These are phyloP conservation scores for Andrena haemorrhoa DNA, from an alignment of 2,888 invertebrate species.

Conservation along the genomic window DNA sequence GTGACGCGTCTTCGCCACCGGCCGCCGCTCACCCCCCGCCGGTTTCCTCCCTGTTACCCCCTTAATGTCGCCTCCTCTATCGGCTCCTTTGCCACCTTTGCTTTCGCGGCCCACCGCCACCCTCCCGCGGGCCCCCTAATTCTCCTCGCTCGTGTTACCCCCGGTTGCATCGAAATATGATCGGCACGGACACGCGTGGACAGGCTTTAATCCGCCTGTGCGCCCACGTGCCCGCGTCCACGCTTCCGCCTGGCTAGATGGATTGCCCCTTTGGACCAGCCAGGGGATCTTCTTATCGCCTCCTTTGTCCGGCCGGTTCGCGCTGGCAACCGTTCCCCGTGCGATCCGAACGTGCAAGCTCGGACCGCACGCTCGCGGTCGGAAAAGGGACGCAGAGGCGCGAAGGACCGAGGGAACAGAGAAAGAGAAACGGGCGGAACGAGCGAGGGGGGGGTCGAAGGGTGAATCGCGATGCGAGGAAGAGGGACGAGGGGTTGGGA, in stretches of 20 bases:
- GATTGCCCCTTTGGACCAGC: too few species aligned
- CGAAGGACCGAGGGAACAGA: conserved; percentile 12
- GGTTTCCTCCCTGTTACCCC: conserved; percentile 31
- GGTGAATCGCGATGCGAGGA: conserved; percentile 27
- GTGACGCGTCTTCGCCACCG: conserved; percentile 16
- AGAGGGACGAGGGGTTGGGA: conserved; percentile 13
- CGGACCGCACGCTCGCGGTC: conserved; percentile 4
- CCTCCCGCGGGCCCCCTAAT: conserved; percentile 29
- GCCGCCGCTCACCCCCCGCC: neutral
- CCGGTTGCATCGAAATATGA: conserved; percentile 79
- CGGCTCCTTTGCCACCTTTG: conserved; percentile 42
- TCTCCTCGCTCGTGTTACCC: conserved; percentile 37
- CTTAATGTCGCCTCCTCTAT: conserved; percentile 16
- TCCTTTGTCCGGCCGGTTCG: neutral
- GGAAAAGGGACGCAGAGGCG: neutral
- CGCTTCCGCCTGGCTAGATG: too few species aligned
- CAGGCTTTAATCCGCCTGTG: too few species aligned
- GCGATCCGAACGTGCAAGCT: neutral
- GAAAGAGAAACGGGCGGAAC: neutral
- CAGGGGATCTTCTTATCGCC: neutral
- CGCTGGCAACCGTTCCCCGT: neutral
- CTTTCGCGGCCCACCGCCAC: conserved; percentile 29
- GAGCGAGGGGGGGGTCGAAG: conserved; percentile 6
- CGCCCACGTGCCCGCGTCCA: too few species aligned
- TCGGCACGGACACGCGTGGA: conserved; percentile 55